phyloP scores from a whole-genome alignment of 2,113 vertebrate species.

The Eleginops maclovinus region DNA sequence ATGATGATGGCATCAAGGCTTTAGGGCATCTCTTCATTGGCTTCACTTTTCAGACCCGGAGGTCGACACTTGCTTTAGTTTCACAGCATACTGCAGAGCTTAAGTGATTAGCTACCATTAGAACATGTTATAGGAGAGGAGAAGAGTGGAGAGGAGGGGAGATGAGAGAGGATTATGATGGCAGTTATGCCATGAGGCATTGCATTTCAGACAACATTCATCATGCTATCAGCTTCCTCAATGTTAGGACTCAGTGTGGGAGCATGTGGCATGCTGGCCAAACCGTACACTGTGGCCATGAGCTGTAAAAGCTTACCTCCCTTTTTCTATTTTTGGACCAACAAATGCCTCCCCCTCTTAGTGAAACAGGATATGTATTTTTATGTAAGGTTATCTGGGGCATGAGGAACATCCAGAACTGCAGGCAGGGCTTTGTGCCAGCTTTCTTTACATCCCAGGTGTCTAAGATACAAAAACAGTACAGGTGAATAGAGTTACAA shows the following conservation, averaged over 20 bases:
- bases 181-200: conserved; percentile 26
- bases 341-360: conserved; percentile 16
- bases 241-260: conserved; percentile 24
- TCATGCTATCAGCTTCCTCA: conserved; percentile 48
- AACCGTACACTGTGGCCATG: conserved; percentile 12
- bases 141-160: conserved; percentile 10
- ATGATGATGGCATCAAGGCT: too few species aligned
- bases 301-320: conserved; percentile 9
- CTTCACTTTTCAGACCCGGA: too few species aligned
- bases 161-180: conserved; percentile 25
- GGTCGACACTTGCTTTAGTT: conserved; percentile 9
- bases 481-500: too few species aligned
- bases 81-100: conserved; percentile 34
- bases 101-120: conserved; percentile 45
- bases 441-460: not conserved
- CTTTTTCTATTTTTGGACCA: conserved; percentile 45
- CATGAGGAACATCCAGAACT: not conserved
- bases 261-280: conserved; percentile 5
- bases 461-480: not conserved
- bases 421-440: not conserved
- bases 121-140: conserved; percentile 21
- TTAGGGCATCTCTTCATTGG: too few species aligned
- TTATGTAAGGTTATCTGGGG: conserved; percentile 6
- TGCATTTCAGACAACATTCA: conserved; percentile 54
- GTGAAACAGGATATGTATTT: conserved; percentile 18